Evolutionary conservation across 2,113 vertebrate genomes (phyloP).

Genomic region (Triplophysa rosa): DNA sequence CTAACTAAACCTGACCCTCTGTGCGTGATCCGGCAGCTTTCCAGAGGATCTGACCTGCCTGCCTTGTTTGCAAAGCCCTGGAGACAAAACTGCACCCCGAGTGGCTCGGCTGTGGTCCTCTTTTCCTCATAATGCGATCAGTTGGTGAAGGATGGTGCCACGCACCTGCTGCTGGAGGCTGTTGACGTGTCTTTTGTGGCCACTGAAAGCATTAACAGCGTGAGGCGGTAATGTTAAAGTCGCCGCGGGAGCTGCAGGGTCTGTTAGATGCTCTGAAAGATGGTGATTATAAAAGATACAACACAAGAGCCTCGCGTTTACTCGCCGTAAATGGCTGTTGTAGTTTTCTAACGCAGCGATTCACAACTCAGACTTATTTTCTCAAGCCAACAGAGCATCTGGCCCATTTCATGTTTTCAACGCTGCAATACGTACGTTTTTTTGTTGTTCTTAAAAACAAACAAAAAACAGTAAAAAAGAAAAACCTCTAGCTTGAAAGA

Average conservation of each 20-base stretch:
- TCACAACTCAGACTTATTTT: too few species aligned
- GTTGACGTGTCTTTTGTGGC: slow-evolving; percentile 19
- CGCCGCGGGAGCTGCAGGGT: not conserved
- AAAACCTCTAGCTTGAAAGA: too few species aligned
- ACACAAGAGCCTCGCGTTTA: too few species aligned
- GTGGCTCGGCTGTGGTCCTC: not conserved
- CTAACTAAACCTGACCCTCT: not conserved
- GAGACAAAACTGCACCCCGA: slow-evolving; percentile 12
- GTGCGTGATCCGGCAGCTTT: not conserved
- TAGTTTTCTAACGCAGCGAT: not conserved
- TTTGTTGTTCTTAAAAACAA: too few species aligned
- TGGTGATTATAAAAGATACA: not conserved
- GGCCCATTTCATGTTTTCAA: too few species aligned
- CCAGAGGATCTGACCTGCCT: not conserved
- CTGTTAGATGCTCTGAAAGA: not conserved
- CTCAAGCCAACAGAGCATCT: too few species aligned
- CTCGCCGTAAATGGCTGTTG: not conserved
- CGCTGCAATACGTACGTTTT: too few species aligned
- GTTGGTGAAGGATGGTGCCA: not conserved
- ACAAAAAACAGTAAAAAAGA: too few species aligned
- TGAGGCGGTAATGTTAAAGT: slow-evolving; percentile 12
- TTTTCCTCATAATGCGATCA: slow-evolving; percentile 14
- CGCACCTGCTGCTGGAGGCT: not conserved
- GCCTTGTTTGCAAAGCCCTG: slow-evolving; percentile 6
- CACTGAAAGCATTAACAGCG: slow-evolving; percentile 24